Conservation (phyloP, 1,140 invertebrate species). For the Cataglyphis hispanica region DNA sequence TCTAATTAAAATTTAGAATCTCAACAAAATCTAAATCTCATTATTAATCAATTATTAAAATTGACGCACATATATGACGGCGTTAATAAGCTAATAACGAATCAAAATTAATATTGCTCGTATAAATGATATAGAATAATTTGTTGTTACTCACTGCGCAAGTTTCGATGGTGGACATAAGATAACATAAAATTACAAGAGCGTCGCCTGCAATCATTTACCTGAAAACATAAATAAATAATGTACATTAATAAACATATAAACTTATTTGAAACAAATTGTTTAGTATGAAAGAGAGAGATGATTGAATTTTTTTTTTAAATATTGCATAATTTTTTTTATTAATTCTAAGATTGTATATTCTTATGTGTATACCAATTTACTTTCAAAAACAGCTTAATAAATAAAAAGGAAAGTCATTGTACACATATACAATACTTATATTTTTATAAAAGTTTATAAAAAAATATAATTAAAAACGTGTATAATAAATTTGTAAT, state of each 20-base stretch:
- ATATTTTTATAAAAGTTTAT: background rate
- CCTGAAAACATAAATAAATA: conserved; percentile 32
- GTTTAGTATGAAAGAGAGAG: background rate
- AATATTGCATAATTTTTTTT: background rate
- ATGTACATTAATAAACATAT: background rate
- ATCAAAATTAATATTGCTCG: background rate
- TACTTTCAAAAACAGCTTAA: too few relatives aligned
- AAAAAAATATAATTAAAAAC: background rate
- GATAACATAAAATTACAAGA: background rate
- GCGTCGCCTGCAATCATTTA: background rate
- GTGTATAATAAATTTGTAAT: background rate
- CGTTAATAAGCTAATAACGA: background rate
- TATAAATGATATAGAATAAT: background rate
- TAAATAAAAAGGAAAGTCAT: too few relatives aligned
- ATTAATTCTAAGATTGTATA: background rate
- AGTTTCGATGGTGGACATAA: background rate
- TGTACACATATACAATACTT: too few relatives aligned
- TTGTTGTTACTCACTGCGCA: conserved; percentile 12
- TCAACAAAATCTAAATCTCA: background rate
- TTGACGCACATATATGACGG: background rate
- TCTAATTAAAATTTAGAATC: background rate
- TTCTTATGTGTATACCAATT: background rate
- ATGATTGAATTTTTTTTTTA: background rate
- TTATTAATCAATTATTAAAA: conserved; percentile 30
- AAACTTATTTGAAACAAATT: background rate